Evolutionary conservation across 1,140 invertebrate genomes (phyloP), one percentile per base, ranked within the genome.

Genomic region (Saccostrea echinata): DNA sequence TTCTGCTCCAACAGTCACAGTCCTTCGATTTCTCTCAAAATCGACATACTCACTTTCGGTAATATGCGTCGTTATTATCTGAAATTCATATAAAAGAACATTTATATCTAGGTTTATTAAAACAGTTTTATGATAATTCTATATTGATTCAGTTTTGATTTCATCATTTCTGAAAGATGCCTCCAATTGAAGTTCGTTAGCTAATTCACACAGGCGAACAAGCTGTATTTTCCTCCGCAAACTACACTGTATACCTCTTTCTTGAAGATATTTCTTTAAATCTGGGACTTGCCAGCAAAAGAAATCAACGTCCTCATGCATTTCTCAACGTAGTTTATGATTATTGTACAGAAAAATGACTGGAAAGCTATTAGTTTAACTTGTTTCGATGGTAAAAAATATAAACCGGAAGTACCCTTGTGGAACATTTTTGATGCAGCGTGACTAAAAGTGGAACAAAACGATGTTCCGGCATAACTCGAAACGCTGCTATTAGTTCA

Each of bases 201-300:
- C 68, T 30, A 76, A 35, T 76, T 76, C 68, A 76, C 68, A 76
- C 13, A 76, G 33, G 11, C 68, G 68, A 76, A 76, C 68, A 76
- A 76, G 68, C 8, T 81, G 1, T 21, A 81, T 12, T 52, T 81
- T 81, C 43, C 33, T 35, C 11, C 80, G 16, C 27, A 81, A n/a
- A 81, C 80, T 81, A 27, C 80, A 81, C 27, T 43, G 27, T 16
- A 81, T 81, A 13, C 80, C 80, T 43, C 80, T 81, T 33, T 81
- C 80, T 81, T 81, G 80, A 11, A 81, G 80, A 52, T 81, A 81
- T 43, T 43, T 81, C 80, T 81, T 81, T 52, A 81, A 43, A 35
- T 81, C 80, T 81, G 80, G 80, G 11, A 81, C 80, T 35, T 81
- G 80, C 27, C 27, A 43, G 30, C 80, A 18, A 13, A 35, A 81